Percentiles rank a stretch among this genome's conserved stretches.
phyloP scores from a whole-genome alignment of 2,113 vertebrate genomes.

The Daphoenositta chrysoptera region DNA sequence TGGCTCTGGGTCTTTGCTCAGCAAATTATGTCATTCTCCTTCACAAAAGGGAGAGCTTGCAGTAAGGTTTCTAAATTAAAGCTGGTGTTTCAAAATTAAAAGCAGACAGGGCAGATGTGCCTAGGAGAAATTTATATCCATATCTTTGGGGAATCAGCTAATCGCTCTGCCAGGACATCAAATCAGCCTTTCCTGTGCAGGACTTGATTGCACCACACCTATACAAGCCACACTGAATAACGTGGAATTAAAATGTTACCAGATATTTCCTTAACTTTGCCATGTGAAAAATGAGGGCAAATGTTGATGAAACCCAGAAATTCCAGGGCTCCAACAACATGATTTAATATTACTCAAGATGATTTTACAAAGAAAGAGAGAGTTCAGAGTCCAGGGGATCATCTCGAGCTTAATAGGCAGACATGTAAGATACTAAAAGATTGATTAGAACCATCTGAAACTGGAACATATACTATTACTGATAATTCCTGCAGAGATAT shows the following conservation, averaged over 20 bases:
- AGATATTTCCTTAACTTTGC: conserved; percentile 62
- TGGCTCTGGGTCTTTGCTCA: conserved; percentile 67
- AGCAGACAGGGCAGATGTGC: conserved; percentile 79
- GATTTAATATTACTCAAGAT: conserved; percentile 40
- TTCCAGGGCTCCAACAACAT: conserved; percentile 13
- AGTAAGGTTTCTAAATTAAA: conserved; percentile 72
- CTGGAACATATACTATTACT: conserved; percentile 38
- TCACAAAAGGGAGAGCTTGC: conserved; percentile 70
- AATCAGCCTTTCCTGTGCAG: conserved; percentile 70
- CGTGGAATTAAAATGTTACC: conserved; percentile 66
- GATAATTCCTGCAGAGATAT: conserved; percentile 48
- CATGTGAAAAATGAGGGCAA: conserved; percentile 54
- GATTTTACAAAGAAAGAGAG: conserved; percentile 30
- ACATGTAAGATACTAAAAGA: conserved; percentile 11
- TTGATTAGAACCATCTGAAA: conserved; percentile 35
- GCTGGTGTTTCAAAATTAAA: conserved; percentile 77
- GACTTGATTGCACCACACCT: conserved; percentile 69
- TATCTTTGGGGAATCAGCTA: conserved; percentile 75
- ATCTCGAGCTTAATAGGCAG: neutral
- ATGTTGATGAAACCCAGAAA: conserved; percentile 35
- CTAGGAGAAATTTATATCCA: conserved; percentile 64
- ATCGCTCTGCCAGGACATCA: conserved; percentile 70
- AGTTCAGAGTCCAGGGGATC: conserved; percentile 24
- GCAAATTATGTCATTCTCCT: conserved; percentile 76
- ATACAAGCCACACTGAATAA: conserved; percentile 55